Percentiles rank a stretch among this genome's conserved stretches.
Evolutionary conservation across 2,797 vertebrate species (phyloP).

Genomic region (Amphiprion clarkii): DNA sequence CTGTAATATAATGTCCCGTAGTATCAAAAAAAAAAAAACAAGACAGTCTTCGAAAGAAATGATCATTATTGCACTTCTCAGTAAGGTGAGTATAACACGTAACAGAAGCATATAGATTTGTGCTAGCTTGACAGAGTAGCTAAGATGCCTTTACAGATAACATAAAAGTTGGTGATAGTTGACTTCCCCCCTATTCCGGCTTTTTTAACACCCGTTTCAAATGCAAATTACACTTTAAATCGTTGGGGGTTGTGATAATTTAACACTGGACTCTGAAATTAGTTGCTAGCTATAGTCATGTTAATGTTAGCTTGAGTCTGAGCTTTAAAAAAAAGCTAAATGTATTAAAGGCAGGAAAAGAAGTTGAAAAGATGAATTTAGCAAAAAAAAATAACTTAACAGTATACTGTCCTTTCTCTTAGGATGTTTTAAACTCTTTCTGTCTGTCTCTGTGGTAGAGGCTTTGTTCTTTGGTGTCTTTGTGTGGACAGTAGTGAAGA

Average conservation of each 20-base stretch:
- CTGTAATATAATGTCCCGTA: too few relatives aligned
- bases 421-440: neutral
- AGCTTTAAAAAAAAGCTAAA: too few relatives aligned
- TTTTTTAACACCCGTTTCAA: neutral
- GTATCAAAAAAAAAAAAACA: too few relatives aligned
- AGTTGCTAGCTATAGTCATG: neutral
- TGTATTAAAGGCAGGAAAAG: too few relatives aligned
- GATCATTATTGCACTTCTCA: neutral
- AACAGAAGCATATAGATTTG: neutral
- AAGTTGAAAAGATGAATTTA: too few relatives aligned
- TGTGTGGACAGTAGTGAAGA: slow-evolving; percentile 12
- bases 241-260: neutral
- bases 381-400: too few relatives aligned
- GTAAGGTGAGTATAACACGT: too few relatives aligned
- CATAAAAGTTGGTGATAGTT: too few relatives aligned
- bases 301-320: neutral
- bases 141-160: neutral
- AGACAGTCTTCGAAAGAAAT: neutral
- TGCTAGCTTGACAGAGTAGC: neutral
- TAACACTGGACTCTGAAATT: neutral
- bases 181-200: neutral
- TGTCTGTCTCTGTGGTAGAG: neutral
- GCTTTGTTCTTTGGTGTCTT: slow-evolving; percentile 10
- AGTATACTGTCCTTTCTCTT: neutral
- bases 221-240: neutral